Conservation (phyloP, 2,113 vertebrate genomes). For the Bettongia penicillata region DNA sequence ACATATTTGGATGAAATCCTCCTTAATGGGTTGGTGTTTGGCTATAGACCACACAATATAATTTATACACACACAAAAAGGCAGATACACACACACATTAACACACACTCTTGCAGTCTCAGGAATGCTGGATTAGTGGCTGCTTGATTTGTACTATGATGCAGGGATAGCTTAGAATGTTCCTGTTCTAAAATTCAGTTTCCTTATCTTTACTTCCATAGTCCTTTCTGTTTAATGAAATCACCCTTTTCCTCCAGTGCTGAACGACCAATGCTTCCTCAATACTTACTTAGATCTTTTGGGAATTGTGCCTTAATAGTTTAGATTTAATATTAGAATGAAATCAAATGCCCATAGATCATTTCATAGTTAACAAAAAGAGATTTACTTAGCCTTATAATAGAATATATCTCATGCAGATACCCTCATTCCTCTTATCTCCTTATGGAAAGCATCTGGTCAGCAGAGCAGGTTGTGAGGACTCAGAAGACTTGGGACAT, state of each 20-base stretch:
- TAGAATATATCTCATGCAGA: not conserved
- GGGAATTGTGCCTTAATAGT: not conserved
- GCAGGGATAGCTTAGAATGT: not conserved
- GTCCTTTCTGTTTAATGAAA: not conserved
- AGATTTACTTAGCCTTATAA: not conserved
- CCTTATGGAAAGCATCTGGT: not conserved
- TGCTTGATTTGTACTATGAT: not conserved
- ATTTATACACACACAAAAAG: not conserved
- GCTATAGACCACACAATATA: not conserved
- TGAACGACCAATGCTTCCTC: not conserved
- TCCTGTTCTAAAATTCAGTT: not conserved
- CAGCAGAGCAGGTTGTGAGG: not conserved
- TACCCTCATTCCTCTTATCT: not conserved
- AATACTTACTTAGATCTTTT: not conserved
- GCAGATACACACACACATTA: not conserved
- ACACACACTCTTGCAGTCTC: not conserved
- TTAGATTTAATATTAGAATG: not conserved
- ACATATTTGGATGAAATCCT: conserved; percentile 3
- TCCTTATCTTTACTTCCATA: not conserved
- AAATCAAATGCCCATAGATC: not conserved
- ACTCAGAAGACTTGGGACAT: too few species aligned
- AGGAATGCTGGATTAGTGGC: not conserved
- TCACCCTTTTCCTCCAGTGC: not conserved
- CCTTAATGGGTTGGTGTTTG: not conserved
- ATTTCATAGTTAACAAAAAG: not conserved